These are phyloP conservation scores for Pagetopsis macropterus DNA, from an alignment of 2,797 vertebrate species.

Conservation along the genomic window DNA sequence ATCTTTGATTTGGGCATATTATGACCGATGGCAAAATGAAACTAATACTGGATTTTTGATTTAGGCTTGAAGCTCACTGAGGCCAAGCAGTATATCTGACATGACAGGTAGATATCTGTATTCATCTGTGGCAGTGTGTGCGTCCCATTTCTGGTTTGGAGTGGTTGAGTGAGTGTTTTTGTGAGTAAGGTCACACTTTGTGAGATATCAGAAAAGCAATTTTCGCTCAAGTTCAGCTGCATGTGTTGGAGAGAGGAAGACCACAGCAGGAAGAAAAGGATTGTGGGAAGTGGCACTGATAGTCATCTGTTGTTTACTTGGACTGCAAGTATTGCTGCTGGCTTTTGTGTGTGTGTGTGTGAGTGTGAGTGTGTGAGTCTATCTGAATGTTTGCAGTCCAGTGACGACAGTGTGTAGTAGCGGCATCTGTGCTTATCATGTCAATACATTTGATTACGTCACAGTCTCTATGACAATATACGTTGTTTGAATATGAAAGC, in stretches of 20 bases:
- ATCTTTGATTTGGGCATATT: constrained; percentile 63
- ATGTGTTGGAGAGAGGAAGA: constrained; percentile 45
- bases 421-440: constrained; percentile 2
- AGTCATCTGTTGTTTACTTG: constrained; percentile 60
- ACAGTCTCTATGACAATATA: not conserved
- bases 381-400: constrained; percentile 13
- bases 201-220: constrained; percentile 73
- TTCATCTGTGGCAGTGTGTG: constrained; percentile 44
- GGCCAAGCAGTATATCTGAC: constrained; percentile 57
- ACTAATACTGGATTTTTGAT: constrained; percentile 72
- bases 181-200: constrained; percentile 68
- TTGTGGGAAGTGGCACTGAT: constrained; percentile 55
- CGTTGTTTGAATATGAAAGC: not conserved
- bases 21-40: constrained; percentile 64
- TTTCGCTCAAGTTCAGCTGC: constrained; percentile 61
- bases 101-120: constrained; percentile 65
- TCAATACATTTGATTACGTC: constrained; percentile 9
- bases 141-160: constrained; percentile 43
- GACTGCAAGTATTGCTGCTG: constrained; percentile 29
- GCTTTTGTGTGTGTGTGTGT: constrained; percentile 3
- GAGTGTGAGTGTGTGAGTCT: not conserved
- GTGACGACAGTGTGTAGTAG: not conserved
- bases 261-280: constrained; percentile 53
- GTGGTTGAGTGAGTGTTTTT: constrained; percentile 52
- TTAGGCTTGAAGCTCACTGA: constrained; percentile 54